Percentiles rank a stretch among this genome's conserved stretches.
These are phyloP conservation scores for Gadopsis marmoratus DNA, from an alignment of 2,797 vertebrate species.

Conservation along the genomic window DNA sequence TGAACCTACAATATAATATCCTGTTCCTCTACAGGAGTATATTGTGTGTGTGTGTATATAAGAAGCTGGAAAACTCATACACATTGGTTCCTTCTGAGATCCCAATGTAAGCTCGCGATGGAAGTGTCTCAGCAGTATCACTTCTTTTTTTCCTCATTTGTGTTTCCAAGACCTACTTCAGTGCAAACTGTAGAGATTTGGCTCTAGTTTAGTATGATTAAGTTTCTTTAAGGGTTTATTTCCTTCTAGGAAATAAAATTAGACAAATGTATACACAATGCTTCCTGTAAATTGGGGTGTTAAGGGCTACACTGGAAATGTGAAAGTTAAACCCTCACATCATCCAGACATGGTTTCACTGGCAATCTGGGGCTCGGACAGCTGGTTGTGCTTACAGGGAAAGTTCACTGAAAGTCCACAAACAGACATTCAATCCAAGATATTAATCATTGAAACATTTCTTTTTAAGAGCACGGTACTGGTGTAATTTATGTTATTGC, in stretches of 20 bases:
- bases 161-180: not conserved
- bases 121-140: not conserved
- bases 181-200: not conserved
- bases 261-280: not conserved
- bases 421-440: not conserved
- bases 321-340: not conserved
- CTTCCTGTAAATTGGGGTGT: not conserved
- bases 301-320: not conserved
- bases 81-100: constrained; percentile 11
- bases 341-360: too few species aligned
- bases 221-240: not conserved
- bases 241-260: not conserved
- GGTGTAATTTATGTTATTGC: not conserved
- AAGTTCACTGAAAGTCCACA: not conserved
- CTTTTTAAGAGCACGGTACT: not conserved
- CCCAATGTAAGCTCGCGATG: constrained; percentile 52
- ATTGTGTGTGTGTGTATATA: constrained; percentile 30
- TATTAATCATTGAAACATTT: not conserved
- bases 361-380: not conserved
- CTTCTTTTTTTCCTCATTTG: not conserved
- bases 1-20: constrained; percentile 19
- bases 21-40: not conserved
- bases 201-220: not conserved
- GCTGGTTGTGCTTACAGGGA: not conserved
- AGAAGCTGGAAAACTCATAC: not conserved